Percentiles rank a stretch among this genome's conserved stretches.
Evolutionary conservation across 2,113 vertebrate genomes (phyloP).

Genomic region (Aythya baeri): DNA sequence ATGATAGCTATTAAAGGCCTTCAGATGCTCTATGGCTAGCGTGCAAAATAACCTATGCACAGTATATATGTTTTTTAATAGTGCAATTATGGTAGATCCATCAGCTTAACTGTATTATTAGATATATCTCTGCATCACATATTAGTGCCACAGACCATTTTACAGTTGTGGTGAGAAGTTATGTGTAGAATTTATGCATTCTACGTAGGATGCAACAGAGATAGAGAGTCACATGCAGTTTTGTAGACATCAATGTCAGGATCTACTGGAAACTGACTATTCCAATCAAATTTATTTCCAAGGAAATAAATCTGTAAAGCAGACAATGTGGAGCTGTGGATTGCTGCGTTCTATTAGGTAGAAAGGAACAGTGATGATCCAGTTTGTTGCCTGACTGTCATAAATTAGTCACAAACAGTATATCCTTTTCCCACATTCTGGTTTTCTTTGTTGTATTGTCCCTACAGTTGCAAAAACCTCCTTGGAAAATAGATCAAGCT

Average conservation of each 20-base stretch:
- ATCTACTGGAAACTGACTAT: background rate
- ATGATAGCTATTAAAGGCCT: conserved; percentile 9
- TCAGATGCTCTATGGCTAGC: background rate
- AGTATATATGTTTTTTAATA: background rate
- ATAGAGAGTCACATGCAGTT: background rate
- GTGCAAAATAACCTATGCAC: background rate
- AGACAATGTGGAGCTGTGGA: background rate
- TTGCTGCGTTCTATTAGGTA: background rate
- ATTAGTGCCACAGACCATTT: conserved; percentile 25
- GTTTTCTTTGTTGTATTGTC: background rate
- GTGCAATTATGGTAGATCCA: conserved; percentile 2
- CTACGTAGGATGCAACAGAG: background rate
- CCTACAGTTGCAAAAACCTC: background rate
- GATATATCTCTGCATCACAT: background rate
- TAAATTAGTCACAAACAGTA: background rate
- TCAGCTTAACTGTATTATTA: background rate
- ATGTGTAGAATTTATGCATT: background rate
- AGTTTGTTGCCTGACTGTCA: background rate
- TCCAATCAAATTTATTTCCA: background rate
- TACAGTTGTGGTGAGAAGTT: conserved; percentile 26
- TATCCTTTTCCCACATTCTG: background rate
- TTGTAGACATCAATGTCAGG: background rate
- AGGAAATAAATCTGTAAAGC: background rate
- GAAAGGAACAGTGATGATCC: background rate
- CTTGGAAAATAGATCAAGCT: background rate